Evolutionary conservation across 2,797 vertebrate genomes (phyloP), one percentile per base, ranked within the genome.

Genomic region (Poeciliopsis infans): DNA sequence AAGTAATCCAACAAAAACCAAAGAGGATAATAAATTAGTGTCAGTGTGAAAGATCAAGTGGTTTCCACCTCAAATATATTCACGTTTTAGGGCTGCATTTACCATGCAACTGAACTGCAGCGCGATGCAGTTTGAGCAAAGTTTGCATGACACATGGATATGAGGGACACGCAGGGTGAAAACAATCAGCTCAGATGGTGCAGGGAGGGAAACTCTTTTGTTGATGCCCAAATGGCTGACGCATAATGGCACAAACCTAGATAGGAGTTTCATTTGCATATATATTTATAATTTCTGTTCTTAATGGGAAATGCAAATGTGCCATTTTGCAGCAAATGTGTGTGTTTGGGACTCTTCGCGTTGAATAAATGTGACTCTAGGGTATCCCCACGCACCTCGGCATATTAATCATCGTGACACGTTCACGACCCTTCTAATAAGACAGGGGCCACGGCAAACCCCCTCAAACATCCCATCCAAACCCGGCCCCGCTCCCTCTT

Each of bases 351-450:
- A 96, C 90, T 90, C 91, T 88, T 91, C 84, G 80, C 73, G 90
- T 88, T 95, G 95, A 95, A 96, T 96, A 93, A 96, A 96, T 96
- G 95, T 96, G 95, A 95, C 96, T 96, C 95, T 92, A 91, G 96
- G 95, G 95, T 96, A 95, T 96, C 94, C 95, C 94, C 88, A 87
- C 92, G 95, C 95, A 96, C 95, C 95, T 96, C 95, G 78, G 95
- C 95, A 96, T 96, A 96, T 96, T 96, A 96, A 96, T 96, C 96
- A 96, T 96, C 91, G 93, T 96, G 96, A 96, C 96, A 96, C 93
- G 94, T 96, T 96, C 96, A 96, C 95, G 95, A 96, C 96, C 95
- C 95, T 95, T 96, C 96, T 96, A 96, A 96, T 96, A 96, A 96
- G 96, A 96, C 96, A 96, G 95, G 94, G 96, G 95, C 95, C 95